Evolutionary conservation across 2,888 invertebrate genomes (phyloP), one percentile per base, ranked within the genome.

Genomic region (Habroteleia sp.): DNA sequence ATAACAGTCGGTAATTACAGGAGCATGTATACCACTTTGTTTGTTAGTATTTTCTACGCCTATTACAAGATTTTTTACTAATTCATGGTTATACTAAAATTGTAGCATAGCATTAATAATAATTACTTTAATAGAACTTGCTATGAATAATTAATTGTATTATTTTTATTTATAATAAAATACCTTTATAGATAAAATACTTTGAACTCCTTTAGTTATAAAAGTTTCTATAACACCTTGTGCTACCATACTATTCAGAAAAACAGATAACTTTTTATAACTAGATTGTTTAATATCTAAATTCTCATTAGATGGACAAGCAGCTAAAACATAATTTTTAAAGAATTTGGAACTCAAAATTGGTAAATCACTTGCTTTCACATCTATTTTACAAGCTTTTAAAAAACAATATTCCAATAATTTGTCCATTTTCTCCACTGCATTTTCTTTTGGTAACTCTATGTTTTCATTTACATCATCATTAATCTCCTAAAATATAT

Each of bases 271-370:
- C 89, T 97, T 98, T 90, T 97, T 97, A 84, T 93, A 95, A 6
- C 93, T 93, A 0, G 96, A 94, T 87, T 96, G 97, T 86, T 97
- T 97, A 0, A 98, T 91, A 84, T 98, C 97, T 27, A 97, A 87
- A 8, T 89, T 90, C 42, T 91, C 89, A 1, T 92, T 92, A n/a
- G 91, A 84, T 0, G 96, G 95, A 82, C 96, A 94, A 42, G 92
- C 91, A 60, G 92, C 91, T 76, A 93, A 88, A 82, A 95, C 91
- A 78, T 93, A 92, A 81, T 89, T 91, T 89, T 93, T 94, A 86
- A 94, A 97, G 76, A 97, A 94, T 74, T 94, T 93, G 77, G 95
- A 96, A 0, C 95, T 94, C 52, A 96, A 90, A 50, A 95, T 90
- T 0, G 97, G 97, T 48, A 97, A 89, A 72, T 93, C 91, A 1